Conservation (phyloP, 92 coral and sea anemone genomes). For the Umimayanthus kanabou region DNA sequence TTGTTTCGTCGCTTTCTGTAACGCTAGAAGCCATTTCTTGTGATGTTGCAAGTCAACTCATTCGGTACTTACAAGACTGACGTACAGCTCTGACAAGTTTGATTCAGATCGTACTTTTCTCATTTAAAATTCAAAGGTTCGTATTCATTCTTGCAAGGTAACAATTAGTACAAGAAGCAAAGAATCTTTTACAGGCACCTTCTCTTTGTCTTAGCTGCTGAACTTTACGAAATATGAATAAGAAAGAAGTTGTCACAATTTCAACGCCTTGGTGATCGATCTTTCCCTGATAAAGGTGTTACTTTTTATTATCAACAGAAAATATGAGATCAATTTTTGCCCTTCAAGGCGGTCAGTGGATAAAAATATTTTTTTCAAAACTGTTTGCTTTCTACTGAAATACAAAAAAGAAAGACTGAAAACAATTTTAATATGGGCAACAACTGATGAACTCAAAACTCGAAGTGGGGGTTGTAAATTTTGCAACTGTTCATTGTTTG, state of each 20-base stretch:
- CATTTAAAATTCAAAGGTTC: background rate
- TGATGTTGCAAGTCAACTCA: background rate
- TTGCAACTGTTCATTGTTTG: too few relatives aligned
- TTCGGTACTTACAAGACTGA: background rate
- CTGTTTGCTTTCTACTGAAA: too few relatives aligned
- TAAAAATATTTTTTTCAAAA: too few relatives aligned
- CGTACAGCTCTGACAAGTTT: background rate
- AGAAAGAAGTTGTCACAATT: background rate
- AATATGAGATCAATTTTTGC: background rate
- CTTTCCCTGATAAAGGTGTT: background rate
- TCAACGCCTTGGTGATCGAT: background rate
- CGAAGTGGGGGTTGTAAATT: too few relatives aligned
- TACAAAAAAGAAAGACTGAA: too few relatives aligned
- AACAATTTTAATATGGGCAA: too few relatives aligned
- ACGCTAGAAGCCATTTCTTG: constrained; percentile 21
- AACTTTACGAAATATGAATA: background rate
- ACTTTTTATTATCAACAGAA: background rate
- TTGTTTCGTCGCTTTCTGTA: constrained; percentile 26
- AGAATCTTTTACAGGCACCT: constrained; percentile 6
- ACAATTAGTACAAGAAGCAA: background rate
- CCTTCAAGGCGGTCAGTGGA: too few relatives aligned
- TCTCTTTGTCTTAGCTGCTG: background rate
- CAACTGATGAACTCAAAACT: too few relatives aligned
- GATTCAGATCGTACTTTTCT: background rate
- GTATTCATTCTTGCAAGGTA: constrained; percentile 2